Evolutionary conservation across 1,140 invertebrate species (phyloP).

Genomic region (Camponotus vicinus): DNA sequence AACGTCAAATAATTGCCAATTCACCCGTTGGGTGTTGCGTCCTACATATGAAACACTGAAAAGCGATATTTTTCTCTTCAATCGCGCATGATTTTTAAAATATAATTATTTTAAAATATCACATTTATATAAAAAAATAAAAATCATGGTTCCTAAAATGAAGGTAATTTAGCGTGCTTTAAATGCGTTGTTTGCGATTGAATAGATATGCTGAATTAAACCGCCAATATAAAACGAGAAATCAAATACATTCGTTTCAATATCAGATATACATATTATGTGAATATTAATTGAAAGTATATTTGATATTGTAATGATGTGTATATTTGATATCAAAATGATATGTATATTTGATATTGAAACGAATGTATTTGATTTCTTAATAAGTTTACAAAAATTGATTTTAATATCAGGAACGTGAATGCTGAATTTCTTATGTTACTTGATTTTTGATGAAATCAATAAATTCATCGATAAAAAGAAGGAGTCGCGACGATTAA

Average conservation of each 20-base stretch:
- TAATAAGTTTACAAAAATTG: neutral
- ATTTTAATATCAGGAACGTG: no score
- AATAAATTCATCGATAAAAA: neutral
- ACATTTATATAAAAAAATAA: neutral
- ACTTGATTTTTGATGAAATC: neutral
- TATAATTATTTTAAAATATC: neutral
- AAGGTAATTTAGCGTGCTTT: neutral
- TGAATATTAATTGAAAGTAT: no score
- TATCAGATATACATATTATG: no score
- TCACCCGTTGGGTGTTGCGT: neutral
- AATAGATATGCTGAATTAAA: neutral
- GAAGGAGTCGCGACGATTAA: slow-evolving; percentile 10
- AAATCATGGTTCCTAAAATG: neutral
- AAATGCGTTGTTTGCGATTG: neutral
- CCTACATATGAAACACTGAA: neutral
- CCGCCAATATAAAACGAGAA: neutral
- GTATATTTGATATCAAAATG: no score
- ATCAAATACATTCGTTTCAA: neutral
- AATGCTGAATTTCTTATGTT: neutral
- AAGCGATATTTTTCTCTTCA: neutral
- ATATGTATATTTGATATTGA: no score
- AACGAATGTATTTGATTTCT: neutral
- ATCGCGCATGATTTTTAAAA: neutral
- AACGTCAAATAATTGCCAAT: slow-evolving; percentile 18
- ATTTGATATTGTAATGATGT: no score